phyloP scores from a whole-genome alignment of 2,797 vertebrate species.

The Melanitta fusca region DNA sequence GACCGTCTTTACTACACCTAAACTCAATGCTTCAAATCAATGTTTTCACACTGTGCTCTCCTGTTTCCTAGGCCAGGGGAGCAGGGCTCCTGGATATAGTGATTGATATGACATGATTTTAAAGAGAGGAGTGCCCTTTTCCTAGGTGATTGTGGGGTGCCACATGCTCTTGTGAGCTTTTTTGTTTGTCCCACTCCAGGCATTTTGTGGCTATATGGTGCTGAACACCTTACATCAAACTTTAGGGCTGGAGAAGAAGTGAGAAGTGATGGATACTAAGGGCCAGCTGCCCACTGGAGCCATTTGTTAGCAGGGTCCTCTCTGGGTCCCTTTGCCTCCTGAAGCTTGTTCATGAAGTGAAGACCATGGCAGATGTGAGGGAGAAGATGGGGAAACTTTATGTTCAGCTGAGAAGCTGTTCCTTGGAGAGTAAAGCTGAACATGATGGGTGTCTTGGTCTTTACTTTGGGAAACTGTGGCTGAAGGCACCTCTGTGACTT shows the following conservation, averaged over 20 bases:
- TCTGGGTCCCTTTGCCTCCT: not conserved
- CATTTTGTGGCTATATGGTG: not conserved
- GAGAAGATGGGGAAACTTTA: not conserved
- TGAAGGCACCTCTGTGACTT: not conserved
- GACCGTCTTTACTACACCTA: not conserved
- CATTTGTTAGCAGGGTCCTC: not conserved
- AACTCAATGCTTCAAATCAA: not conserved
- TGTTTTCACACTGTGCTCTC: not conserved
- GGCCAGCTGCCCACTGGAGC: not conserved
- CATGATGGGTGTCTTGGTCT: not conserved
- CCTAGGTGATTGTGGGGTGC: not conserved
- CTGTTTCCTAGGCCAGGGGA: not conserved
- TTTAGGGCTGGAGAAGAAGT: not conserved
- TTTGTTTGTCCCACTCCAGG: not conserved
- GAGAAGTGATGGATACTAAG: not conserved
- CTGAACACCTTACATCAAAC: not conserved
- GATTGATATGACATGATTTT: not conserved
- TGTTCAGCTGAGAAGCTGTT: not conserved
- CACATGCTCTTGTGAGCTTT: fast-evolving
- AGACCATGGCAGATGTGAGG: not conserved
- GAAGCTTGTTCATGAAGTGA: not conserved
- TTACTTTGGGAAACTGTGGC: not conserved
- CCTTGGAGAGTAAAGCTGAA: not conserved
- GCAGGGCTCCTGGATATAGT: not conserved
- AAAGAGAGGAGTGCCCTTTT: not conserved